Conservation (phyloP, 2,797 vertebrate genomes). For the Falco cherrug region DNA sequence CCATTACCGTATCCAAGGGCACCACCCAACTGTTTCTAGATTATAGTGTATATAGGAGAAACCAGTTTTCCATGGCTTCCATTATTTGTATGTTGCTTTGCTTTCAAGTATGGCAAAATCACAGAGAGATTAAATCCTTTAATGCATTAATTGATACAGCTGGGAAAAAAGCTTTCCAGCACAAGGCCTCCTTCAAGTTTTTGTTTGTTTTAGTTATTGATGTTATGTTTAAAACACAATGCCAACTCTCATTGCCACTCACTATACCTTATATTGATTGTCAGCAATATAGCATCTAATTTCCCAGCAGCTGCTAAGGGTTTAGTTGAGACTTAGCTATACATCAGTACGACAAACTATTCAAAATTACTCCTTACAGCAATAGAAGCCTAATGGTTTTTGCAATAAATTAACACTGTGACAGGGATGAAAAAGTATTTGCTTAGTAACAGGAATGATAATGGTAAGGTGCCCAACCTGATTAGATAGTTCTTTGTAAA, state of each 20-base stretch:
- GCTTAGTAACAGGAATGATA: neutral
- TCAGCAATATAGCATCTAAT: neutral
- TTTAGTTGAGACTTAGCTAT: neutral
- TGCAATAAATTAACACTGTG: neutral
- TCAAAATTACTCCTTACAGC: slow-evolving; percentile 13
- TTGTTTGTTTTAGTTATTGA: neutral
- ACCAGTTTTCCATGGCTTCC: neutral
- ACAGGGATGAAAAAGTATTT: neutral
- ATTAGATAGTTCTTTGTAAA: slow-evolving; percentile 1
- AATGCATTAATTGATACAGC: neutral
- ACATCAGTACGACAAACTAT: neutral
- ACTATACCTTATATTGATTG: slow-evolving; percentile 14
- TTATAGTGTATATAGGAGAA: neutral
- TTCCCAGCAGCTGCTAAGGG: slow-evolving; percentile 27
- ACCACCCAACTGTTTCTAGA: neutral
- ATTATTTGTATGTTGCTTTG: neutral
- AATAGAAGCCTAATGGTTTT: slow-evolving; percentile 24
- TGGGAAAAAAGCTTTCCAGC: neutral
- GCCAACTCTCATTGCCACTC: neutral
- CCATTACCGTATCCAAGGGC: neutral
- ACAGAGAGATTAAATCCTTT: neutral
- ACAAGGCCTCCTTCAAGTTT: neutral
- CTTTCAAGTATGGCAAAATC: neutral
- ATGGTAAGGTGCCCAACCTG: neutral
- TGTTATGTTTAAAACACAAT: slow-evolving; percentile 14